Conservation (phyloP, 2,113 vertebrate genomes). For the Mormyrus iriodes region DNA sequence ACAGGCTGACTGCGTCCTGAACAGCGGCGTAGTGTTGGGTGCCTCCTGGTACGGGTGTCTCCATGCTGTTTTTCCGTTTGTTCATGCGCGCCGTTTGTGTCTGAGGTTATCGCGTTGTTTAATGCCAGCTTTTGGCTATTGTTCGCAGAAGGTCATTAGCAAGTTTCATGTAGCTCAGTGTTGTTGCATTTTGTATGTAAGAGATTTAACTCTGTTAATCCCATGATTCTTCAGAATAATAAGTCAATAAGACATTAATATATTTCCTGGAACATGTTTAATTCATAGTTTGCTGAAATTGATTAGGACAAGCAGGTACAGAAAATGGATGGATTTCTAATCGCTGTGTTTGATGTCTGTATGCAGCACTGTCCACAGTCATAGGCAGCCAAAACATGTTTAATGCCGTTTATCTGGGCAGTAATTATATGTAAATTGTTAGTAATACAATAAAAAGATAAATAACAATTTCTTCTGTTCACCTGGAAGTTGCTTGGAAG, state of each 20-base stretch:
- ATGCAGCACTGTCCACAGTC: neutral
- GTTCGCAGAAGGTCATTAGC: neutral
- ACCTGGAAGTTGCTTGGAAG: neutral
- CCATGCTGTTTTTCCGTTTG: conserved; percentile 35
- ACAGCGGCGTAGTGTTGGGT: conserved; percentile 50
- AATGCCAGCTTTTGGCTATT: neutral
- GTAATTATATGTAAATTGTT: neutral
- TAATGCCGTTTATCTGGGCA: neutral
- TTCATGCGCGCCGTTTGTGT: conserved; percentile 36
- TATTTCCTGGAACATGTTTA: neutral
- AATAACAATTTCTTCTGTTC: neutral
- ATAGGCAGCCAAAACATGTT: neutral
- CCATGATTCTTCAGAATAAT: too few relatives aligned
- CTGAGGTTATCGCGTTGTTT: conserved; percentile 25
- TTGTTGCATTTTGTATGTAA: neutral
- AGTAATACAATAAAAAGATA: neutral
- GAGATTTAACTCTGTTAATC: too few relatives aligned
- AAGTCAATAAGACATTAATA: neutral
- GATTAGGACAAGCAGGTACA: neutral
- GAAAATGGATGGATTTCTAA: neutral
- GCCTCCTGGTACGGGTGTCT: conserved; percentile 55
- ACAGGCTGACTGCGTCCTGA: conserved; percentile 31
- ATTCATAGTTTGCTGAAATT: neutral
- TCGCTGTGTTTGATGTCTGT: neutral
- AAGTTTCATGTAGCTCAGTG: neutral